phyloP scores from a whole-genome alignment of 2,888 invertebrate species.

The Stenurella melanura region DNA sequence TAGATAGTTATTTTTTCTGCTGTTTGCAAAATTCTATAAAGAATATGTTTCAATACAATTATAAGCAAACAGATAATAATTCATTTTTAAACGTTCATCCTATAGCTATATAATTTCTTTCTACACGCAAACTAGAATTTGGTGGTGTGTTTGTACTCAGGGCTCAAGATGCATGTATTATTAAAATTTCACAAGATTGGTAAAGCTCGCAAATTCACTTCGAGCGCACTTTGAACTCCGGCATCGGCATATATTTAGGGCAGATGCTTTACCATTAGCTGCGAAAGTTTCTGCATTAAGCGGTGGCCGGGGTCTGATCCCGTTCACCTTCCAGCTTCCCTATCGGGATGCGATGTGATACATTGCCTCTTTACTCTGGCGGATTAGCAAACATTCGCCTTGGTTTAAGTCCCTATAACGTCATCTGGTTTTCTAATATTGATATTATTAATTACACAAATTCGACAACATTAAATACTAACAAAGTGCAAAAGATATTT shows the following conservation, averaged over 20 bases:
- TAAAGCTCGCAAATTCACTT: conserved; percentile 1
- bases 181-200: neutral
- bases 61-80: no score
- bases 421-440: no score
- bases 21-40: no score
- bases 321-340: conserved; percentile 1
- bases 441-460: no score
- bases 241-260: conserved; percentile 38
- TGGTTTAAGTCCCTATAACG: no score
- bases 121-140: neutral
- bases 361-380: neutral
- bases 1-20: no score
- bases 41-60: no score
- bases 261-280: conserved; percentile 46
- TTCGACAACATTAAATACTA: no score
- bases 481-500: no score
- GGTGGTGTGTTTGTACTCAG: neutral
- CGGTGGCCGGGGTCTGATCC: neutral
- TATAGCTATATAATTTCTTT: no score
- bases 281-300: conserved; percentile 50
- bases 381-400: no score
- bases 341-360: neutral
- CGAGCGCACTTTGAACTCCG: conserved; percentile 37
- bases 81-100: no score
- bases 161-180: neutral